A percentile compares a stretch with the other conserved stretches of the same genome.
Conservation (phyloP, 2,888 invertebrate species). For the Sabellastarte sp. region DNA sequence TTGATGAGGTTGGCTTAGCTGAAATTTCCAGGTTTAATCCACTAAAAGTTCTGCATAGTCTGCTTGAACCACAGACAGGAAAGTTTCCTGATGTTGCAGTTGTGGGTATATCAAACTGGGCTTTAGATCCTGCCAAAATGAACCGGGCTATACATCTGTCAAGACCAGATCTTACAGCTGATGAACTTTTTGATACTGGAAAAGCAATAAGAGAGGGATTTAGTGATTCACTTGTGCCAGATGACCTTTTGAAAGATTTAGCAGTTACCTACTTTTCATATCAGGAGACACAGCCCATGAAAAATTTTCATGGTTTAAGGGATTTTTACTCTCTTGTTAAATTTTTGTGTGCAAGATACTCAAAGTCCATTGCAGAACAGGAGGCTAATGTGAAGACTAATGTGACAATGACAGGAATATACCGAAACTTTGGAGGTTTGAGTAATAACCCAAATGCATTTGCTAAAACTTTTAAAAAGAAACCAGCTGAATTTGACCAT, state of each 20-base stretch:
- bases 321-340: slow-evolving; percentile 12
- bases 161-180: slow-evolving; percentile 36
- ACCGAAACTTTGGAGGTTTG: not conserved
- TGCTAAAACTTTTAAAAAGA: not conserved
- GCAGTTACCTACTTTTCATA: slow-evolving; percentile 20
- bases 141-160: slow-evolving; percentile 43
- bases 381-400: not conserved
- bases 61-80: not conserved
- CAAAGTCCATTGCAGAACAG: too few species aligned
- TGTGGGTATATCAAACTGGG: slow-evolving; percentile 42
- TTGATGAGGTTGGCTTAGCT: not conserved
- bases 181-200: slow-evolving; percentile 35
- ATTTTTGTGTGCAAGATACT: too few species aligned
- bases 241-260: slow-evolving; percentile 4
- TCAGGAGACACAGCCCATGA: slow-evolving; percentile 10
- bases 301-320: slow-evolving; percentile 22
- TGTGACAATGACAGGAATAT: not conserved
- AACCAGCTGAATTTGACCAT: not conserved
- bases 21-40: not conserved
- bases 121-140: slow-evolving; percentile 46
- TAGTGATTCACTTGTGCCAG: not conserved
- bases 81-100: not conserved
- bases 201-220: not conserved
- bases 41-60: not conserved
- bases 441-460: not conserved